phyloP scores from a whole-genome alignment of 2,888 invertebrate species.

The Xanthostigma xanthostigma region DNA sequence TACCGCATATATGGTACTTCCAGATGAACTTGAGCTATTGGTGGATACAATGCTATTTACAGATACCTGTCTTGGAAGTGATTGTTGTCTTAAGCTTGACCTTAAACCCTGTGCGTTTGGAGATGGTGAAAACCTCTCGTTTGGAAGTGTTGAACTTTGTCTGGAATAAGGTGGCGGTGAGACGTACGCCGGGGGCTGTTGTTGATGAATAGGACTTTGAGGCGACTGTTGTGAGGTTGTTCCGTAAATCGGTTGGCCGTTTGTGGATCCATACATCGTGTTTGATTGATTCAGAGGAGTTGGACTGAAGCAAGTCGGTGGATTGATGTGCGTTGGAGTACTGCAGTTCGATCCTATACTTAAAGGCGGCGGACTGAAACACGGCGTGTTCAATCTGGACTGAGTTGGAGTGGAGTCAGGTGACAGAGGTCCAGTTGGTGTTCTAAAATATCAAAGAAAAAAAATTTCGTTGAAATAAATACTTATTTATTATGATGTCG shows the following conservation, averaged over 20 bases:
- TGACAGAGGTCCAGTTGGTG: conserved; percentile 24
- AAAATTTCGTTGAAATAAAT: too few species aligned
- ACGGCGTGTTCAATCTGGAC: conserved; percentile 24
- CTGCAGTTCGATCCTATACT: conserved; percentile 25
- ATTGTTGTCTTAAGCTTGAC: conserved; percentile 24
- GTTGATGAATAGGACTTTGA: conserved; percentile 16
- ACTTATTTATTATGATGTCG: too few species aligned
- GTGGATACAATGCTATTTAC: conserved; percentile 37
- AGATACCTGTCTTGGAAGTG: conserved; percentile 39
- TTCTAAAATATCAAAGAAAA: conserved; percentile 11
- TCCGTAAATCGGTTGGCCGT: too few species aligned
- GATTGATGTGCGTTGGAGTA: conserved; percentile 24
- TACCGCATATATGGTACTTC: conserved; percentile 17
- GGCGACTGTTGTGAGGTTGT: conserved; percentile 3
- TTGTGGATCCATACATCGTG: not conserved
- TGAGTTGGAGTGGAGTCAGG: conserved; percentile 30
- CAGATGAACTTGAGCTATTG: conserved; percentile 30
- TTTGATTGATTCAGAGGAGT: conserved; percentile 10
- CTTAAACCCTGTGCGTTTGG: conserved; percentile 22
- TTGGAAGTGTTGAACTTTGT: conserved; percentile 24
- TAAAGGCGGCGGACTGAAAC: conserved; percentile 24
- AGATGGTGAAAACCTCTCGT: conserved; percentile 13
- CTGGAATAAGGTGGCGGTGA: conserved; percentile 24
- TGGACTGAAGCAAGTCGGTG: conserved; percentile 21
- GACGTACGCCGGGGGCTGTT: conserved; percentile 28